Percentiles rank a stretch among this genome's conserved stretches.
Conservation (phyloP, 2,113 vertebrate species). For the Emydura subglobosa region DNA sequence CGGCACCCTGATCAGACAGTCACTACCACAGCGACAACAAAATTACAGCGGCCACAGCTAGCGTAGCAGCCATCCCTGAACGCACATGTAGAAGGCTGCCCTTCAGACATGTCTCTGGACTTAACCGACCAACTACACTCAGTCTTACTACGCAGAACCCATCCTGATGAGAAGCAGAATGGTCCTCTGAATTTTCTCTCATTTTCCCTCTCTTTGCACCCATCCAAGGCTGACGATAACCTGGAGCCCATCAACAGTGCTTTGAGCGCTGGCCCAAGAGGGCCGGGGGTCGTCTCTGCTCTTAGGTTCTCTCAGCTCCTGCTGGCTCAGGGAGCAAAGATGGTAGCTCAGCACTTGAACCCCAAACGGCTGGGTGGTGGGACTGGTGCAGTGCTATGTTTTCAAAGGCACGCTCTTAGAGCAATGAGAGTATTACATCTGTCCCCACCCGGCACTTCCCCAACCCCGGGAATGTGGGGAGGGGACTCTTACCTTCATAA, state of each 20-base stretch:
- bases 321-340: neutral
- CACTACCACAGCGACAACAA: neutral
- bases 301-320: neutral
- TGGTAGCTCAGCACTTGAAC: neutral
- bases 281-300: neutral
- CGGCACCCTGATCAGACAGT: neutral
- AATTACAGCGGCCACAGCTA: neutral
- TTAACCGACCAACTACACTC: neutral
- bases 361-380: neutral
- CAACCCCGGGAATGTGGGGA: neutral
- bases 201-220: neutral
- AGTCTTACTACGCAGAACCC: neutral
- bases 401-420: neutral
- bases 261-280: no score
- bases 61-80: neutral
- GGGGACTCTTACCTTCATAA: conserved; percentile 86
- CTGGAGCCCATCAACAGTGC: no score
- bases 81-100: neutral
- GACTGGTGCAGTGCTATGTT: neutral
- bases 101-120: neutral
- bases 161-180: neutral
- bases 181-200: neutral
- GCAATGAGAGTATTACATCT: neutral
- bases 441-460: neutral
- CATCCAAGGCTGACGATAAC: neutral